phyloP scores from a whole-genome alignment of 2,797 vertebrate species.

The Danio tinwini region DNA sequence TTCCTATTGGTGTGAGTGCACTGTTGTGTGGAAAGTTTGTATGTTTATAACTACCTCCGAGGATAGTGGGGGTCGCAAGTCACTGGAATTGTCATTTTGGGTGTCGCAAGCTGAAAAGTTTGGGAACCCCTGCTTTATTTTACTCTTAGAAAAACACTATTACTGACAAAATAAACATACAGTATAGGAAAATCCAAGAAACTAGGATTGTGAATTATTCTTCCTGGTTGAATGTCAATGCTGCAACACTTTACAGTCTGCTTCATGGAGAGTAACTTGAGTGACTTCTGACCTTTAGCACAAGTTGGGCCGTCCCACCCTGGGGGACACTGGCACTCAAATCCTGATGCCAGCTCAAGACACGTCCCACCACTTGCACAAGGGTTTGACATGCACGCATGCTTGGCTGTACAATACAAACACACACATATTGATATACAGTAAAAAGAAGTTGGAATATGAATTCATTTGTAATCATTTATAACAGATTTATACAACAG shows the following conservation, averaged over 20 bases:
- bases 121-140: no score
- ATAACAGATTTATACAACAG: background rate
- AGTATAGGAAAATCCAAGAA: no score
- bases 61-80: no score
- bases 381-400: constrained; percentile 93
- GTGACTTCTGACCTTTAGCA: constrained; percentile 84
- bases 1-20: no score
- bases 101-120: no score
- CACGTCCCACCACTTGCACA: constrained; percentile 94
- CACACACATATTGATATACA: background rate
- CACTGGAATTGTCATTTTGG: no score
- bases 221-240: background rate
- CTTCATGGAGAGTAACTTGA: background rate
- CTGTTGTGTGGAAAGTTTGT: no score
- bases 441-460: background rate
- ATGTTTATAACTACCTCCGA: no score
- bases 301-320: constrained; percentile 95
- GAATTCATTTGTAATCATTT: background rate
- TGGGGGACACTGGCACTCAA: constrained; percentile 91
- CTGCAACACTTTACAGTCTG: background rate
- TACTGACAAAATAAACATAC: no score
- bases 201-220: no score
- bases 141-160: no score
- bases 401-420: constrained; percentile 80
- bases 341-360: constrained; percentile 88